Conservation (phyloP, 2,113 vertebrate genomes). For the Xenopus laevis region DNA sequence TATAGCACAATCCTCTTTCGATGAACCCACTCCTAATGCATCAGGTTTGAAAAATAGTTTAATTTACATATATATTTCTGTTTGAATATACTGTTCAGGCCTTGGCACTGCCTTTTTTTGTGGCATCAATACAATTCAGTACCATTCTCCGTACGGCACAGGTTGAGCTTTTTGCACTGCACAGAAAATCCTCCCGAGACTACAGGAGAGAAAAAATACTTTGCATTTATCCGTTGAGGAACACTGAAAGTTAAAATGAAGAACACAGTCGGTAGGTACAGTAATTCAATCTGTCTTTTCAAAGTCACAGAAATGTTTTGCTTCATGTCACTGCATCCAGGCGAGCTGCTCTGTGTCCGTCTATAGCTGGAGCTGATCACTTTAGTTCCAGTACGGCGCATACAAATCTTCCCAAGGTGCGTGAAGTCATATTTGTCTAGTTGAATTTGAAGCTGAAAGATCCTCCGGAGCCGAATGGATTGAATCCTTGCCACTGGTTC, state of each 20-base stretch:
- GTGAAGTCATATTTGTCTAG: slow-evolving; percentile 65
- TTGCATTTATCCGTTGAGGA: slow-evolving; percentile 6
- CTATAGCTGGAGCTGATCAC: neutral
- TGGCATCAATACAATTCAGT: slow-evolving; percentile 17
- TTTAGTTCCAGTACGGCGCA: neutral
- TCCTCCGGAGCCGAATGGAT: slow-evolving; percentile 91
- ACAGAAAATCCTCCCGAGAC: neutral
- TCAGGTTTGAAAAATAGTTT: too few species aligned
- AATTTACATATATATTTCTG: neutral
- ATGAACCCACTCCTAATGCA: too few species aligned
- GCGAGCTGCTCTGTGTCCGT: neutral
- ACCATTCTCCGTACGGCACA: neutral
- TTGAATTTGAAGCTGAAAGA: slow-evolving; percentile 96
- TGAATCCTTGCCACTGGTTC: slow-evolving; percentile 90
- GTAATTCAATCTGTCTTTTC: slow-evolving; percentile 7
- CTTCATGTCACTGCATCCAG: slow-evolving; percentile 1
- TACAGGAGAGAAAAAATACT: neutral
- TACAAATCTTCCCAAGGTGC: slow-evolving; percentile 38
- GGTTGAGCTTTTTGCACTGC: too few species aligned
- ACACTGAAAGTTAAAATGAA: slow-evolving; percentile 14
- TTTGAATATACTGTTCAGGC: slow-evolving; percentile 3
- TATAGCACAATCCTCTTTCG: too few species aligned
- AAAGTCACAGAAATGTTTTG: slow-evolving; percentile 4
- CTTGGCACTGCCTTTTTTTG: slow-evolving; percentile 13
- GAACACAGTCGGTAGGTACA: neutral